phyloP scores from a whole-genome alignment of 2,888 invertebrate genomes.

The Rotaria magnacalcarata region DNA sequence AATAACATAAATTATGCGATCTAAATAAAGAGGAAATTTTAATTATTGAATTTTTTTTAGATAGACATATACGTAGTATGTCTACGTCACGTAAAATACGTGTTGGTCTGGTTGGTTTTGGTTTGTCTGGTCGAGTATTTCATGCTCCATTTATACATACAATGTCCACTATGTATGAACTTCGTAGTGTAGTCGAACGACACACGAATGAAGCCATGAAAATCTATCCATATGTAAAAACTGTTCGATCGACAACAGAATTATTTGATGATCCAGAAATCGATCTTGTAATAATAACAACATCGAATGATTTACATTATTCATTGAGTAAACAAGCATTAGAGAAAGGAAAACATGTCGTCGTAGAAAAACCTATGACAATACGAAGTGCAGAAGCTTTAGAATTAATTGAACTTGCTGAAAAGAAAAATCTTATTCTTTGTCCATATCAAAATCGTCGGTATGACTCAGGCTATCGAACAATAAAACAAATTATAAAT shows the following conservation, averaged over 20 bases:
- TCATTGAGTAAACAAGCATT: conserved; percentile 18
- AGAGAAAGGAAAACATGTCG: conserved; percentile 25
- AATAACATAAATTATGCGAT: too few relatives aligned
- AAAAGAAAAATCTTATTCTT: background rate
- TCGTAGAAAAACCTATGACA: conserved; percentile 1
- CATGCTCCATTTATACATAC: background rate
- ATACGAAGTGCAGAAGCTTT: background rate
- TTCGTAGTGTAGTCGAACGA: too few relatives aligned
- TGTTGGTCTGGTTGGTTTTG: background rate
- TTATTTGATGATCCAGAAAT: conserved; percentile 7
- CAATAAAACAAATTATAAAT: background rate
- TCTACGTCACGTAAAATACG: background rate
- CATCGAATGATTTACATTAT: conserved; percentile 14
- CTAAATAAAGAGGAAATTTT: too few relatives aligned
- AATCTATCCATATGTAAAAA: too few relatives aligned
- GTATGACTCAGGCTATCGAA: conserved; percentile 9
- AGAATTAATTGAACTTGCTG: conserved; percentile 4
- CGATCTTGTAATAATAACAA: conserved; percentile 9
- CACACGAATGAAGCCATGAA: too few relatives aligned
- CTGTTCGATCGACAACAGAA: background rate
- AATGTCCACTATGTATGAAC: background rate
- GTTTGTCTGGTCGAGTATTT: background rate
- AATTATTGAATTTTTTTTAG: too few relatives aligned
- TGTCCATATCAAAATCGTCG: conserved; percentile 30
- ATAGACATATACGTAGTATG: background rate